Evolutionary conservation across 2,888 invertebrate genomes (phyloP).

Genomic region (Bombylius major): DNA sequence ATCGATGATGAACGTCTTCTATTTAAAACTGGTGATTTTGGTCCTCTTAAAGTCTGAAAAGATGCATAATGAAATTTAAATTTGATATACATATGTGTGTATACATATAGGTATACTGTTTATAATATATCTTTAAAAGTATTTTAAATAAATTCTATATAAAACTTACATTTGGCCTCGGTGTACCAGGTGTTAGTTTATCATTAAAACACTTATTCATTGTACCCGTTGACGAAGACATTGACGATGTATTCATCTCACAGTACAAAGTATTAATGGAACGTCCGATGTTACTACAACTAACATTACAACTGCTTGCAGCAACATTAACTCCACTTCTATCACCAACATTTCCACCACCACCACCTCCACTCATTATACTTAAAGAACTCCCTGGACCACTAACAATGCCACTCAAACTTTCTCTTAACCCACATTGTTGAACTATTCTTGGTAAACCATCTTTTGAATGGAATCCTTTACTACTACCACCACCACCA

Average conservation of each 20-base stretch:
- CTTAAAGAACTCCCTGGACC: conserved; percentile 8
- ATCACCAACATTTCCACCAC: background rate
- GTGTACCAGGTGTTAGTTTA: conserved; percentile 9
- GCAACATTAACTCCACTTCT: background rate
- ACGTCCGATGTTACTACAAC: background rate
- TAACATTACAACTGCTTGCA: conserved; percentile 11
- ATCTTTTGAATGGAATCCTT: conserved; percentile 24
- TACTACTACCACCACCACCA: background rate
- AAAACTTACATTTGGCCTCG: conserved; percentile 9
- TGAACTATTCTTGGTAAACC: conserved; percentile 25
- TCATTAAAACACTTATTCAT: conserved; percentile 12
- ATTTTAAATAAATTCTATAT: too few species aligned
- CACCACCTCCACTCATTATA: background rate
- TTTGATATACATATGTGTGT: too few species aligned
- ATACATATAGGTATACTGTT: background rate
- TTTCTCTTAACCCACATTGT: conserved; percentile 23
- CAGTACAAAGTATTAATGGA: conserved; percentile 7
- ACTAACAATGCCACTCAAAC: conserved; percentile 10
- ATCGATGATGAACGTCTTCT: conserved; percentile 33
- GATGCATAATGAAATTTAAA: background rate
- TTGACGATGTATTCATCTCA: conserved; percentile 9
- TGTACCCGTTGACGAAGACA: conserved; percentile 9
- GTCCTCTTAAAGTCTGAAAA: conserved; percentile 21
- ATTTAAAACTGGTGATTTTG: conserved; percentile 30
- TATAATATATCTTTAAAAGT: background rate